Evolutionary conservation across 2,888 invertebrate species (phyloP), one percentile per base, ranked within the genome.

Genomic region (Pseudolycoriella hygida): DNA sequence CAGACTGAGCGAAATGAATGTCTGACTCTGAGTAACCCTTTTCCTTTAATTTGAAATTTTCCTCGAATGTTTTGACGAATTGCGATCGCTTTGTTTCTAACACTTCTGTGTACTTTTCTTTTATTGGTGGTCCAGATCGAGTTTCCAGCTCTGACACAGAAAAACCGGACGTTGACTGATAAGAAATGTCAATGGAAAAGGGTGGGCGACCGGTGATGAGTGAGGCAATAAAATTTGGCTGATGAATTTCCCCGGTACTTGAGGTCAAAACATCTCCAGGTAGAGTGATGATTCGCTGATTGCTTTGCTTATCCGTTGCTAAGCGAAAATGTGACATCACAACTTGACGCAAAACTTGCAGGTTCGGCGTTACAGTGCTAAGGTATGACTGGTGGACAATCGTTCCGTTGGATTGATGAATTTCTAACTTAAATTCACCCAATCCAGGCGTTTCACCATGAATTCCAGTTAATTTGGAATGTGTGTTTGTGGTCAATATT

Each of bases 21-120:
- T 82, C 77, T 12, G 77, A 71, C 2, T 74, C 61, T 0, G 59
- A 62, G 60, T 57, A 80, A 66, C 84, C 84, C 58, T 86, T 89
- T 5, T 72, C 65, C 42, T 68, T 65, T 31, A 97, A 66, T 38
- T 74, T 67, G 60, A 96, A 98, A 3, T 73, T 77, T 6, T 73
- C 65, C 53, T 93, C 86, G 60, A 97, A 97, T 52, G 80, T 77
- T 2, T 72, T 64, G 44, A 83, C 76, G 56, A 94, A 97, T 1
- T 68, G 60, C 2, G 61, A 57, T 46, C 71, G 71, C 53, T 76
- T 76, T 48, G 70, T 67, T 10, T 70, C 62, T 44, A 93, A 57
- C 0, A 73, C 69, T n/a, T 66, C 67, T 0, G 80, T 74, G 53
- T 82, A 90, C 2, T 67, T 67, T 0, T 76, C 68, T 0, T 81